These are phyloP conservation scores for Heliconius hortense DNA, from an alignment of 2,888 invertebrate genomes.

Conservation along the genomic window DNA sequence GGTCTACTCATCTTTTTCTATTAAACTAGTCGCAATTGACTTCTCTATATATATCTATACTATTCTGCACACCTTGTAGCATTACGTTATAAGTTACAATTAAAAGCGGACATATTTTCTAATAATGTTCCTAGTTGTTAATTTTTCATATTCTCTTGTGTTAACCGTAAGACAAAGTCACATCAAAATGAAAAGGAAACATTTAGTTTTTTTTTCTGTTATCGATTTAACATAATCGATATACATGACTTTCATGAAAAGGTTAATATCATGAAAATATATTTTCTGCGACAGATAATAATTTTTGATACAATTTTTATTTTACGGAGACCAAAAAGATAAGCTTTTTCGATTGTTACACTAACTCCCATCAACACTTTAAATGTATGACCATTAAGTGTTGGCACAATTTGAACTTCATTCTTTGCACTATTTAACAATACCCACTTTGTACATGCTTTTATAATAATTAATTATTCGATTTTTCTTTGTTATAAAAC, in stretches of 20 bases:
- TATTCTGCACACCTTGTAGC: slow-evolving; percentile 21
- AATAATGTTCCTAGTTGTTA: neutral
- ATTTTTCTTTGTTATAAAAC: slow-evolving; percentile 1
- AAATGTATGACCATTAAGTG: neutral
- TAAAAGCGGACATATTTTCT: slow-evolving; percentile 12
- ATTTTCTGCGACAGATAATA: neutral
- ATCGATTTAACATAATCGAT: neutral
- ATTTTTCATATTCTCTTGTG: neutral
- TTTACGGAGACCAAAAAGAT: neutral
- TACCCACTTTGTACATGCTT: slow-evolving; percentile 20
- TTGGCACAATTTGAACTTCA: slow-evolving; percentile 35
- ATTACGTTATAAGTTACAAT: slow-evolving; percentile 18
- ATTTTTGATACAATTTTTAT: slow-evolving; percentile 2
- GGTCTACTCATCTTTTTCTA: slow-evolving; percentile 52
- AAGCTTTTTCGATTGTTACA: slow-evolving; percentile 7
- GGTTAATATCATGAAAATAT: neutral
- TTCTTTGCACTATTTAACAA: slow-evolving; percentile 28
- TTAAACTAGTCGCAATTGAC: slow-evolving; percentile 49
- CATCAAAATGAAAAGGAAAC: neutral
- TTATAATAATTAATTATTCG: neutral
- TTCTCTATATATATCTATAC: slow-evolving; percentile 17
- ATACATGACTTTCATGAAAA: neutral
- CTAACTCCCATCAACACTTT: neutral
- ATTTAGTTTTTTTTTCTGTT: neutral
- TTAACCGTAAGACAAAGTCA: slow-evolving; percentile 1